Conservation (phyloP, 2,797 vertebrate genomes). For the Epinephelus malabaricus region DNA sequence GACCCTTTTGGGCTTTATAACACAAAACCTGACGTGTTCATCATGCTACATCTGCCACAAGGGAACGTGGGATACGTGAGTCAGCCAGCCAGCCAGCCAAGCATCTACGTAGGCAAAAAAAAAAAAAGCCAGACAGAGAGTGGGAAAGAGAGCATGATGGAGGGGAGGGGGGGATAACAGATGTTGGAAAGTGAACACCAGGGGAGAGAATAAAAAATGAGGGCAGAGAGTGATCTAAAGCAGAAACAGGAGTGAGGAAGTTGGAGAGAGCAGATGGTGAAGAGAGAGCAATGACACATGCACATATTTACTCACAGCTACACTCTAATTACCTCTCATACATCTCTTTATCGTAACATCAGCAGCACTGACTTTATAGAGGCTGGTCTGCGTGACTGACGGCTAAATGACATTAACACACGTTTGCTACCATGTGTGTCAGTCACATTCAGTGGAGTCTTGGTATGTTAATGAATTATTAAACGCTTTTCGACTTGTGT, state of each 20-base stretch:
- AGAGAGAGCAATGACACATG: slow-evolving; percentile 7
- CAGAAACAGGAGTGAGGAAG: slow-evolving; percentile 41
- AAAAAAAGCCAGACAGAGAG: slow-evolving; percentile 25
- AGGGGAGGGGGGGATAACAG: slow-evolving; percentile 42
- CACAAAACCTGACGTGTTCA: slow-evolving; percentile 19
- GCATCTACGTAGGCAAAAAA: slow-evolving; percentile 30
- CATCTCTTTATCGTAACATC: neutral
- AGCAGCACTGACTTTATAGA: neutral
- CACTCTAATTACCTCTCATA: slow-evolving; percentile 25
- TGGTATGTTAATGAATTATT: slow-evolving; percentile 45
- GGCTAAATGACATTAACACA: slow-evolving; percentile 25
- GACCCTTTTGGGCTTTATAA: neutral
- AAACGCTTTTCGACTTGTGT: slow-evolving; percentile 16
- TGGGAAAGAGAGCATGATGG: slow-evolving; percentile 29
- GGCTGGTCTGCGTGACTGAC: neutral
- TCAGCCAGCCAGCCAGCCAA: slow-evolving; percentile 39
- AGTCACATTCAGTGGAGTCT: slow-evolving; percentile 21
- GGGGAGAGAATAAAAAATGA: slow-evolving; percentile 54
- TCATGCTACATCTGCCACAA: slow-evolving; percentile 41
- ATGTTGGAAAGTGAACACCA: slow-evolving; percentile 65
- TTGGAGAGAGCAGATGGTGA: slow-evolving; percentile 49
- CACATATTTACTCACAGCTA: slow-evolving; percentile 50
- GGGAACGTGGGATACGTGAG: slow-evolving; percentile 56
- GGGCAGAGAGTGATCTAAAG: slow-evolving; percentile 51
- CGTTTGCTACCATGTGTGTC: slow-evolving; percentile 3